A percentile compares a stretch with the other conserved stretches of the same genome.
Evolutionary conservation across 2,888 invertebrate species (phyloP).

Genomic region (Homarus gammarus): DNA sequence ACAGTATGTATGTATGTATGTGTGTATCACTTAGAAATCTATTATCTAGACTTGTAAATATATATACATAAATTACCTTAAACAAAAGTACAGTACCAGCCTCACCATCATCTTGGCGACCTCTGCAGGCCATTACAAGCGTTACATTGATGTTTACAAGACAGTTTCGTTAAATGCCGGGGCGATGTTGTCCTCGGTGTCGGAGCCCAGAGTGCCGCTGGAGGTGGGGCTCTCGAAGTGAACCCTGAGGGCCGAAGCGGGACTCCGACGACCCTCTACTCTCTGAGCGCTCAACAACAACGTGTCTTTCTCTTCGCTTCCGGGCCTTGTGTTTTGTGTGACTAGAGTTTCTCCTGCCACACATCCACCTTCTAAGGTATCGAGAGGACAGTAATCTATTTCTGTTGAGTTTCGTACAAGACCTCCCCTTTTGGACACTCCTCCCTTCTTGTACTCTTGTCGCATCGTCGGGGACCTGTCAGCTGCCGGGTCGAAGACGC

Average conservation of each 20-base stretch:
- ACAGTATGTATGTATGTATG: not conserved
- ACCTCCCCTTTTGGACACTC: not conserved
- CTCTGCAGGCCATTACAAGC: not conserved
- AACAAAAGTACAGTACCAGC: not conserved
- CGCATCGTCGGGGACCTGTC: not conserved
- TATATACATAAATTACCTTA: conserved; percentile 6
- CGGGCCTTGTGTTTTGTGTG: not conserved
- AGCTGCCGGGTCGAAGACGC: conserved; percentile 27
- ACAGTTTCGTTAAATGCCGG: conserved; percentile 28
- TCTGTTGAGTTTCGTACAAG: conserved; percentile 21
- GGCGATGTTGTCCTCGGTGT: conserved; percentile 11
- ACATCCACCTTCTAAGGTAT: conserved; percentile 1
- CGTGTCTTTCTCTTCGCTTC: not conserved
- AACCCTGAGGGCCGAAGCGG: conserved; percentile 44
- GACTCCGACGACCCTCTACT: conserved; percentile 40
- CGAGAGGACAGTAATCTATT: conserved; percentile 25
- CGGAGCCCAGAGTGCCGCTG: not conserved
- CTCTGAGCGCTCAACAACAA: not conserved
- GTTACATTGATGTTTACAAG: conserved; percentile 2
- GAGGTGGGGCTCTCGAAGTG: conserved; percentile 34
- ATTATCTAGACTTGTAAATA: not conserved
- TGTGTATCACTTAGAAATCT: not conserved
- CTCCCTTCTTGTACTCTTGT: conserved; percentile 24
- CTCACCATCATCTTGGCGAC: conserved; percentile 24
- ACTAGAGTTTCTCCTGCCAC: not conserved